These are phyloP conservation scores for Camelus dromedarius DNA, from an alignment of 2,113 vertebrate genomes.

Conservation along the genomic window DNA sequence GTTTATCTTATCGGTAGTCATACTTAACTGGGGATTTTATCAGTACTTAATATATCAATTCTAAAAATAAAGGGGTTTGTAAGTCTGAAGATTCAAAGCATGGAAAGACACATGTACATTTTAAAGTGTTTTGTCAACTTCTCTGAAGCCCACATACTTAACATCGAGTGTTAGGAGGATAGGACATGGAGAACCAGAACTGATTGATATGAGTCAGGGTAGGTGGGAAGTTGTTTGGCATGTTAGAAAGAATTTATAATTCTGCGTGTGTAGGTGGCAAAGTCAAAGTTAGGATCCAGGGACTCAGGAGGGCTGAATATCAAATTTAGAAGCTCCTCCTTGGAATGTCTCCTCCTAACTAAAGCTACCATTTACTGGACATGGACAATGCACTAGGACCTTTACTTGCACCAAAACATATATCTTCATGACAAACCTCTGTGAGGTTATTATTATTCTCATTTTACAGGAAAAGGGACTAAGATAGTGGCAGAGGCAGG, in stretches of 20 bases:
- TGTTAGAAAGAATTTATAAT: not conserved
- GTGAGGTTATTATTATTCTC: not conserved
- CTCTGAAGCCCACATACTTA: not conserved
- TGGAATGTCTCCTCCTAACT: not conserved
- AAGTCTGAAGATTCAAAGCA: not conserved
- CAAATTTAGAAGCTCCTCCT: not conserved
- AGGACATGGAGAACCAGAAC: not conserved
- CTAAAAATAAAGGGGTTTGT: not conserved
- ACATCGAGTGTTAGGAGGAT: not conserved
- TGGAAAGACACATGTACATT: not conserved
- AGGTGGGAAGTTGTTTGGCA: not conserved
- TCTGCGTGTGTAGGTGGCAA: not conserved
- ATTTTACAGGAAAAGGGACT: not conserved
- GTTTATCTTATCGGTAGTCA: not conserved
- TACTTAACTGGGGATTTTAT: not conserved
- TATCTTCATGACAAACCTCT: not conserved
- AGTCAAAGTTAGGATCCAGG: constrained; percentile 1
- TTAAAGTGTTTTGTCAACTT: not conserved
- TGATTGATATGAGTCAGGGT: not conserved
- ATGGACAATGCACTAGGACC: too few species aligned
- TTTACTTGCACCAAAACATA: not conserved
- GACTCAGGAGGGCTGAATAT: not conserved
- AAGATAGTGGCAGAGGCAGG: not conserved
- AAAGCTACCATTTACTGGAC: not conserved
- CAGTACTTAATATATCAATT: not conserved